Percentiles rank a stretch among this genome's conserved stretches.
Evolutionary conservation across 2,797 vertebrate species (phyloP).

Genomic region (Simalia tracyae): DNA sequence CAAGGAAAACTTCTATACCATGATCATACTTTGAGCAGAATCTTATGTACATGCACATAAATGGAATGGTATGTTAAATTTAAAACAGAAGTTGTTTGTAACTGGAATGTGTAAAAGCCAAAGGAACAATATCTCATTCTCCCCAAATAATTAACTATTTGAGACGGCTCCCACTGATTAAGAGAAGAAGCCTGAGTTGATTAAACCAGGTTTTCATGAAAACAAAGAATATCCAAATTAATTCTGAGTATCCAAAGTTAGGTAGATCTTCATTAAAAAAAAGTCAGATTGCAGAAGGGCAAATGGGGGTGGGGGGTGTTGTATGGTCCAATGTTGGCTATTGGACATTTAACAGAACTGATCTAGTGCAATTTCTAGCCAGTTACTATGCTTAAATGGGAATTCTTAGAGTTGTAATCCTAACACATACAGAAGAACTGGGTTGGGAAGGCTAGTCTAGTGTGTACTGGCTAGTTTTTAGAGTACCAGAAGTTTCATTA

Average conservation of each 20-base stretch:
- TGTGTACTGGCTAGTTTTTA: not conserved
- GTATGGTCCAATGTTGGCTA: not conserved
- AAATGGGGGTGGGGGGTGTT: not conserved
- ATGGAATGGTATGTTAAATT: not conserved
- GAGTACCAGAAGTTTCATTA: not conserved
- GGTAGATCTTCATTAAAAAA: not conserved
- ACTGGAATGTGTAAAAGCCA: not conserved
- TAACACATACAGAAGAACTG: not conserved
- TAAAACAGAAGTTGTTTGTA: not conserved
- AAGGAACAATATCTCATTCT: too few relatives aligned
- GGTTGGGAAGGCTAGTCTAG: not conserved
- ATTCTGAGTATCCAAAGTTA: not conserved
- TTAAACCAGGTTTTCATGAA: not conserved
- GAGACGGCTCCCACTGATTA: not conserved
- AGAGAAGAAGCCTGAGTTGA: not conserved
- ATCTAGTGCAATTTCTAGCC: not conserved
- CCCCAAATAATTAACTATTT: not conserved
- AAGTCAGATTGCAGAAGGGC: not conserved
- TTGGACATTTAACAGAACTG: not conserved
- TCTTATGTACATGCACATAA: not conserved
- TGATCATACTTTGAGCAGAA: not conserved
- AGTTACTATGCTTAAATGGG: not conserved
- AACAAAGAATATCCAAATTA: not conserved
- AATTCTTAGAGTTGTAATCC: not conserved
- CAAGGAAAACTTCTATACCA: not conserved